Percentiles rank a stretch among this genome's conserved stretches.
These are phyloP conservation scores for Sipha maydis DNA, from an alignment of 2,888 invertebrate species.

Conservation along the genomic window DNA sequence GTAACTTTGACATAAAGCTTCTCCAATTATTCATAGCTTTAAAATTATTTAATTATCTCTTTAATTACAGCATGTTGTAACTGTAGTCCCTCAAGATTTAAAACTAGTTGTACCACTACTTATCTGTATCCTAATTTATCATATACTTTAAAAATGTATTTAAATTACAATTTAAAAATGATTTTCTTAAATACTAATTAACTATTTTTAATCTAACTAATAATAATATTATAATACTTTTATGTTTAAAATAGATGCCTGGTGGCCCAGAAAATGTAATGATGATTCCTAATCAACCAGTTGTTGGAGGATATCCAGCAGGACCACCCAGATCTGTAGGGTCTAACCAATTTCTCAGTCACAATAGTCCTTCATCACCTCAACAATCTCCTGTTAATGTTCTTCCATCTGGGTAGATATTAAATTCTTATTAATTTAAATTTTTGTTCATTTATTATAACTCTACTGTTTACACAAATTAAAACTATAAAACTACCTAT, in stretches of 20 bases:
- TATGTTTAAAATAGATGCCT: conserved; percentile 44
- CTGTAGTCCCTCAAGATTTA: too few species aligned
- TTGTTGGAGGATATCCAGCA: conserved; percentile 66
- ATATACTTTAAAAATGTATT: too few species aligned
- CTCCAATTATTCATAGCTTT: too few species aligned
- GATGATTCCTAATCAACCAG: conserved; percentile 69
- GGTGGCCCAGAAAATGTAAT: conserved; percentile 65
- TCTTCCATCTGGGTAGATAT: conserved; percentile 59
- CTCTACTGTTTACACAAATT: neutral
- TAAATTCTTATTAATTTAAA: conserved; percentile 12
- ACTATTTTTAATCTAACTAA: neutral
- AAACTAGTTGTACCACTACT: too few species aligned
- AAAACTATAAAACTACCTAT: too few species aligned
- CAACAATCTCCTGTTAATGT: conserved; percentile 73
- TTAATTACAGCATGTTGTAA: too few species aligned
- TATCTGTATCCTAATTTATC: too few species aligned
- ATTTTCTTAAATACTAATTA: neutral
- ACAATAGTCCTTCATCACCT: conserved; percentile 76
- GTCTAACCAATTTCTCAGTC: conserved; percentile 80
- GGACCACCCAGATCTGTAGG: conserved; percentile 69
- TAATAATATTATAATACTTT: neutral
- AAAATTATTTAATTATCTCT: too few species aligned
- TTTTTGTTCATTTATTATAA: neutral
- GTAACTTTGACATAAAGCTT: too few species aligned
- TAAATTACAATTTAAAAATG: neutral